phyloP scores from a whole-genome alignment of 2,113 vertebrate species.

The Centrocercus urophasianus region DNA sequence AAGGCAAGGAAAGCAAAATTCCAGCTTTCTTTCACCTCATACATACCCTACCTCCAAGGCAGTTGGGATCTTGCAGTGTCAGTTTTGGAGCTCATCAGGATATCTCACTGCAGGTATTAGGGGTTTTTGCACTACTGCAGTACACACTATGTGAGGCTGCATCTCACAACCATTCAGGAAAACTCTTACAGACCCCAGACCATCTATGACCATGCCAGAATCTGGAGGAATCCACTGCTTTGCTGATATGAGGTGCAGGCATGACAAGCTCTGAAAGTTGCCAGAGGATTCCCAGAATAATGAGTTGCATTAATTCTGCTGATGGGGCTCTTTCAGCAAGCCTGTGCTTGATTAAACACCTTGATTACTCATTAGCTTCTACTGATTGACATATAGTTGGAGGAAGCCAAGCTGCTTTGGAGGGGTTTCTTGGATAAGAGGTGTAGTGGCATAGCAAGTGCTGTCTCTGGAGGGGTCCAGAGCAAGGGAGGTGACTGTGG shows the following conservation, averaged over 20 bases:
- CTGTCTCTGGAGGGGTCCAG: background rate
- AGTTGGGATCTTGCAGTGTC: accelerated
- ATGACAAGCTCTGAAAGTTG: background rate
- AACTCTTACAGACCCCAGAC: background rate
- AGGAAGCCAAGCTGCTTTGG: background rate
- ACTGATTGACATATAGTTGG: background rate
- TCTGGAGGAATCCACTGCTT: background rate
- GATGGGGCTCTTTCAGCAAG: background rate
- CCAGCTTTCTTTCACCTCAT: background rate
- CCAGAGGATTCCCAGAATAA: background rate
- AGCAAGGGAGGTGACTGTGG: background rate
- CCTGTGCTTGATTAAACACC: background rate
- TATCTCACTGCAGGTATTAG: background rate
- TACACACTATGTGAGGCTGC: background rate
- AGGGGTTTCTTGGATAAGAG: background rate
- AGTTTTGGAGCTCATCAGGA: background rate
- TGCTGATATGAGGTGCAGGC: background rate
- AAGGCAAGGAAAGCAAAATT: background rate
- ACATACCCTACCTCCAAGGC: background rate
- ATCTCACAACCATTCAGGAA: background rate
- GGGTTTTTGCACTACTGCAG: background rate
- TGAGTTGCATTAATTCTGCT: background rate
- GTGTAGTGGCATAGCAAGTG: accelerated
- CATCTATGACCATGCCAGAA: background rate
- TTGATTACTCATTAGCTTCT: background rate